Evolutionary conservation across 2,888 invertebrate genomes (phyloP).

Genomic region (Gastrophysa polygoni): DNA sequence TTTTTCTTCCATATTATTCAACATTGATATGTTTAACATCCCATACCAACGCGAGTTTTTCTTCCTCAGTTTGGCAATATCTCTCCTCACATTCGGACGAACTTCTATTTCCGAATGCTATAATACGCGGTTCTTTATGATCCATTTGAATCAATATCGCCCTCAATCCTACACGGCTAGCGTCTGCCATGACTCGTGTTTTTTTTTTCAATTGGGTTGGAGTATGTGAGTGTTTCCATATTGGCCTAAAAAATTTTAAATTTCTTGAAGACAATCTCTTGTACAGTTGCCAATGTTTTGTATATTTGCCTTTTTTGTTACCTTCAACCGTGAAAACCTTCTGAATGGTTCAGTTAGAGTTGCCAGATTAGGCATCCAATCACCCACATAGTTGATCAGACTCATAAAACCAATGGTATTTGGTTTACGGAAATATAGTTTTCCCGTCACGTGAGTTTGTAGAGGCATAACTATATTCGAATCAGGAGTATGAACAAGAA

Average conservation of each 20-base stretch:
- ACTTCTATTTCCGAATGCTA: constrained; percentile 42
- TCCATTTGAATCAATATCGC: constrained; percentile 40
- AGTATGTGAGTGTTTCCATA: constrained; percentile 36
- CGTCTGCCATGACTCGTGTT: constrained; percentile 41
- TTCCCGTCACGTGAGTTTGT: constrained; percentile 22
- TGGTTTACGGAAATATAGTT: constrained; percentile 23
- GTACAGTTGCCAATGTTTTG: constrained; percentile 24
- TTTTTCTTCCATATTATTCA: no score
- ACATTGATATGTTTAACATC: constrained; percentile 46
- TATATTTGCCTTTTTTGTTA: constrained; percentile 43
- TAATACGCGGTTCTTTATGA: constrained; percentile 32
- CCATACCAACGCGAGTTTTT: constrained; percentile 49
- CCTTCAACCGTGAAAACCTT: constrained; percentile 44
- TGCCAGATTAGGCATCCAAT: no score
- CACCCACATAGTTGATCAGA: constrained; percentile 46
- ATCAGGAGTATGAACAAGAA: constrained; percentile 21
- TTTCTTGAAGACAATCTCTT: constrained; percentile 18
- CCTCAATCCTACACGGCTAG: constrained; percentile 44
- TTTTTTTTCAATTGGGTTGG: constrained; percentile 35
- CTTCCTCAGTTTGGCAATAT: constrained; percentile 49
- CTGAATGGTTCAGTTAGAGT: constrained; percentile 35
- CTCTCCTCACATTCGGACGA: constrained; percentile 37
- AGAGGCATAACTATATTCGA: constrained; percentile 13
- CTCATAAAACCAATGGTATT: constrained; percentile 46
- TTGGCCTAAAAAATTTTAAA: no score